A percentile compares a stretch with the other conserved stretches of the same genome.
Evolutionary conservation across 2,113 vertebrate genomes (phyloP).

Genomic region (Chelonoidis abingdonii): DNA sequence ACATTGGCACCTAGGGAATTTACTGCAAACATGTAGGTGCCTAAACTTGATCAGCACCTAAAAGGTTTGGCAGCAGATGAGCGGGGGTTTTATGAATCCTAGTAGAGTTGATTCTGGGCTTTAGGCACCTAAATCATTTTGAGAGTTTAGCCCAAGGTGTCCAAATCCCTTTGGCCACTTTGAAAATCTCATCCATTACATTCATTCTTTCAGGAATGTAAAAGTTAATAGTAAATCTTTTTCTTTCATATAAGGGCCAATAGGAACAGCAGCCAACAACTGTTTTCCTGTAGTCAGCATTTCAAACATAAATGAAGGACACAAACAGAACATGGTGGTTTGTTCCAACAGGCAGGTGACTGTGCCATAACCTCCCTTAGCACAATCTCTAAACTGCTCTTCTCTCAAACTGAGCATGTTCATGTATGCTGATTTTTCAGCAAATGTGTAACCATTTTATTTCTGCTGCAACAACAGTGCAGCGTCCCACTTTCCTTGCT

Average conservation of each 20-base stretch:
- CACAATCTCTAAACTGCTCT: not conserved
- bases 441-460: not conserved
- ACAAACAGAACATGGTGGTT: not conserved
- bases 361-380: not conserved
- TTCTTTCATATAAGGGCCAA: not conserved
- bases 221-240: not conserved
- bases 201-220: fast-evolving
- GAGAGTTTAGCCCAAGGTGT: no score
- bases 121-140: no score
- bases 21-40: no score
- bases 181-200: not conserved
- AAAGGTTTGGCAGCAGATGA: no score
- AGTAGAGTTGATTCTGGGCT: no score
- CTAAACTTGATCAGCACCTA: no score
- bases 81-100: no score
- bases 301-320: not conserved
- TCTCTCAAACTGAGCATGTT: not conserved
- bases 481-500: not conserved
- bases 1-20: no score
- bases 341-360: not conserved
- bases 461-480: not conserved
- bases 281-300: not conserved
- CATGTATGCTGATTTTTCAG: not conserved
- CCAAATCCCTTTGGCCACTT: not conserved
- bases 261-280: not conserved